Conservation (phyloP, 2,888 invertebrate species). For the Candidula unifasciata region DNA sequence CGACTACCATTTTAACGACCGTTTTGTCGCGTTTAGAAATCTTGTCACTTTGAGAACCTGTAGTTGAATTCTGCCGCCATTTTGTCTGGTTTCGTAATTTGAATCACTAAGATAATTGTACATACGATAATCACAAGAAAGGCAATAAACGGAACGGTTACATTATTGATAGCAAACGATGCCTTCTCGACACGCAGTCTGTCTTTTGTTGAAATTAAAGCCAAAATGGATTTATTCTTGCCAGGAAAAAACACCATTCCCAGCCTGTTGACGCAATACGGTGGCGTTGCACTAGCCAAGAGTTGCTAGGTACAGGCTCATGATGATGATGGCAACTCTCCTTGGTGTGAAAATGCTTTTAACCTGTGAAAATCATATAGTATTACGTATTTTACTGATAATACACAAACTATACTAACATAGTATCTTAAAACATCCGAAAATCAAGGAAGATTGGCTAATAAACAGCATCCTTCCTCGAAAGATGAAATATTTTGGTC, state of each 20-base stretch:
- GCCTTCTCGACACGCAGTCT: background rate
- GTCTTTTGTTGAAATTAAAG: background rate
- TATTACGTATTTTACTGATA: background rate
- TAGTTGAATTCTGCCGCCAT: constrained; percentile 19
- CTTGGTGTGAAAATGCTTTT: background rate
- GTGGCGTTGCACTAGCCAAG: background rate
- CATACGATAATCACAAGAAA: background rate
- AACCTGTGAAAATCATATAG: background rate
- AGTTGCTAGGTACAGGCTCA: constrained; percentile 10
- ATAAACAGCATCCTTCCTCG: too few species aligned
- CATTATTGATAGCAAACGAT: constrained; percentile 24
- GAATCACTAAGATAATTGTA: background rate
- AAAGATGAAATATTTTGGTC: too few species aligned
- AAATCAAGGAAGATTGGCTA: too few species aligned
- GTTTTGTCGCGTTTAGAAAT: constrained; percentile 10
- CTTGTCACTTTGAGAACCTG: background rate
- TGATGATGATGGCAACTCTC: background rate
- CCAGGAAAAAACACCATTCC: background rate
- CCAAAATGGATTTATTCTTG: constrained; percentile 6
- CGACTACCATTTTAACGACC: constrained; percentile 25
- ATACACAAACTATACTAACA: too few species aligned
- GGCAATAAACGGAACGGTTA: background rate
- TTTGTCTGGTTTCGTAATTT: background rate
- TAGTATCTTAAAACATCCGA: too few species aligned
- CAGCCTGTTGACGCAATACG: background rate